Percentiles rank a stretch among this genome's conserved stretches.
These are phyloP conservation scores for Metopolophium dirhodum DNA, from an alignment of 1,140 invertebrate genomes.

Conservation along the genomic window DNA sequence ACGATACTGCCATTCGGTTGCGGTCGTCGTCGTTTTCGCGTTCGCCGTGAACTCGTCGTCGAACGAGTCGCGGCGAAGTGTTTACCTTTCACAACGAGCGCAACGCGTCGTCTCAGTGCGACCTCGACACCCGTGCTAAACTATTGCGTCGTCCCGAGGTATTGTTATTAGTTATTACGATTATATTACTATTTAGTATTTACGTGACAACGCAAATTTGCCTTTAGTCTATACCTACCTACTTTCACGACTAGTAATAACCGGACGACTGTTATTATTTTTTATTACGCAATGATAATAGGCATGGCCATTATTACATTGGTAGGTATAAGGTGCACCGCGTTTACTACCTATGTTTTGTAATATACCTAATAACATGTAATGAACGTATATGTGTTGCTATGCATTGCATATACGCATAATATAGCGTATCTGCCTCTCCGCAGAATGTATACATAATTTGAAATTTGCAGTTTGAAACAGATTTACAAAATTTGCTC, in stretches of 20 bases:
- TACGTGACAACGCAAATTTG: neutral
- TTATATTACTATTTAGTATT: neutral
- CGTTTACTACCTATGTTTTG: neutral
- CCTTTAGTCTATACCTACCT: neutral
- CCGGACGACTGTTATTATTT: neutral
- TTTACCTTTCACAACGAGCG: neutral
- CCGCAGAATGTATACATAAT: neutral
- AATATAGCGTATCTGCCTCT: neutral
- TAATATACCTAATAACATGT: neutral
- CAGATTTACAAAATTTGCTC: neutral
- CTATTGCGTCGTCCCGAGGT: neutral
- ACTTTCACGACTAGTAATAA: neutral
- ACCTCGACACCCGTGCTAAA: constrained; percentile 27
- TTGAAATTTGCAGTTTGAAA: neutral
- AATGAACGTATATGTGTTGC: neutral
- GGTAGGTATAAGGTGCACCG: neutral
- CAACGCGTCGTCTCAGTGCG: neutral
- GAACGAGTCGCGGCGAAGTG: neutral
- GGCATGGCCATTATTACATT: neutral
- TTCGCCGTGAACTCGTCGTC: neutral
- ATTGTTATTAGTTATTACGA: neutral
- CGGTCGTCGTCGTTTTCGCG: neutral
- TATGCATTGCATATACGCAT: neutral
- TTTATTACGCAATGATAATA: neutral
- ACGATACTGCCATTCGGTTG: neutral